Conservation (phyloP, 2,797 vertebrate genomes). For the Semotilus atromaculatus region DNA sequence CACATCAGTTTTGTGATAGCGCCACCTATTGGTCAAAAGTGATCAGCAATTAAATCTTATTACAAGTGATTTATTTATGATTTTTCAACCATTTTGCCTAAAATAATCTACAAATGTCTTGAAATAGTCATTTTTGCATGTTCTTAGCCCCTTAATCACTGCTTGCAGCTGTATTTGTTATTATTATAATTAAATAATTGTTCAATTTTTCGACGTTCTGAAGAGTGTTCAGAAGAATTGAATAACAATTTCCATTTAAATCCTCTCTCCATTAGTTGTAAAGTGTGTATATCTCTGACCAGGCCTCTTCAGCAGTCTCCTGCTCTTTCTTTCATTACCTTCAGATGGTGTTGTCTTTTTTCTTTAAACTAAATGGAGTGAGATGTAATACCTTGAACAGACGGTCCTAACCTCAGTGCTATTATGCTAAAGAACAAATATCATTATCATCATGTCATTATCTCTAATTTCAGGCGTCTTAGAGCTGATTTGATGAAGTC, state of each 20-base stretch:
- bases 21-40: neutral
- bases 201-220: neutral
- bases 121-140: neutral
- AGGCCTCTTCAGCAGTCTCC: neutral
- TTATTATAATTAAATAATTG: neutral
- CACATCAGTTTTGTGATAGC: neutral
- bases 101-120: neutral
- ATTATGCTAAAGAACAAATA: slow-evolving; percentile 19
- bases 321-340: slow-evolving; percentile 15
- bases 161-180: neutral
- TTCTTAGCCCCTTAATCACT: neutral
- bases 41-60: neutral
- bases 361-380: neutral
- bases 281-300: neutral
- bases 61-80: neutral
- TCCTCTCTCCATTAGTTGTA: neutral
- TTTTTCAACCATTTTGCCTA: neutral
- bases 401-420: slow-evolving; percentile 2
- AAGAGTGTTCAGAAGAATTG: neutral
- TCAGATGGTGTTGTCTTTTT: neutral
- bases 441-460: slow-evolving; percentile 22
- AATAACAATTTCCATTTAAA: neutral
- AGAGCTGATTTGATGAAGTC: neutral
- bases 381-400: slow-evolving; percentile 12
- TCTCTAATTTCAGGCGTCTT: slow-evolving; percentile 4